Evolutionary conservation across 1,140 invertebrate species (phyloP), one percentile per base, ranked within the genome.

Genomic region (Lordiphosa collinella): DNA sequence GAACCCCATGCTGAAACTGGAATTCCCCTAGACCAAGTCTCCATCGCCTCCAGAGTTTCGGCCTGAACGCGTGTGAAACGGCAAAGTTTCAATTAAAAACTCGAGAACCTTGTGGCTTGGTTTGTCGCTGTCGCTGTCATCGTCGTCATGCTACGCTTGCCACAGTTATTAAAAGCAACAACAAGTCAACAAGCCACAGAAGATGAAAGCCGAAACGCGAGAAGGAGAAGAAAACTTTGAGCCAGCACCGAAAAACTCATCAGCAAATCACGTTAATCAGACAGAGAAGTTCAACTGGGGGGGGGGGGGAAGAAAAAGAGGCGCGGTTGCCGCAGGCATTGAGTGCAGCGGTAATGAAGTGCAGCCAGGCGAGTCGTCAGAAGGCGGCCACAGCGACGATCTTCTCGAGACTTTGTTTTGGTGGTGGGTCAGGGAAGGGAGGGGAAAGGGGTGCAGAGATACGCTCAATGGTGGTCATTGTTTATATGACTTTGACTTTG

Each of bases 211-310:
- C 10, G 13, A 50, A 11, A 31, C 7, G n/a, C 9, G 41, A 53
- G 41, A 8, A 34, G 4, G 29, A 14, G 43, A 22, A 34, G 11
- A 61, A 25, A 25, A 25, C 22, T 25, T 25, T 25, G 49, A 53
- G 35, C 34, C 36, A 56, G 8, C 34, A 54, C 13, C 31, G 11
- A 53, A 52, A 68, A 60, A 55, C 54, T 59, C 71, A 62, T 74
- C 58, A 74, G 54, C 57, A 71, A 71, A 74, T 74, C 71, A 67
- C 58, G 67, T 74, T 75, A 72, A 72, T 68, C 71, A 68, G 58
- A 57, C 41, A 55, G 50, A 52, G 58, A 64, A 68, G 60, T 56
- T 54, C 46, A 47, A 49, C 25, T 14, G 14, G 29, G 25, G 7
- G 43, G 13, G 14, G 9, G 12, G 31, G 12, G 22, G 35, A 22